Percentiles rank a stretch among this genome's conserved stretches.
Evolutionary conservation across 2,888 invertebrate species (phyloP).

Genomic region (Eugnorisma glareosa): DNA sequence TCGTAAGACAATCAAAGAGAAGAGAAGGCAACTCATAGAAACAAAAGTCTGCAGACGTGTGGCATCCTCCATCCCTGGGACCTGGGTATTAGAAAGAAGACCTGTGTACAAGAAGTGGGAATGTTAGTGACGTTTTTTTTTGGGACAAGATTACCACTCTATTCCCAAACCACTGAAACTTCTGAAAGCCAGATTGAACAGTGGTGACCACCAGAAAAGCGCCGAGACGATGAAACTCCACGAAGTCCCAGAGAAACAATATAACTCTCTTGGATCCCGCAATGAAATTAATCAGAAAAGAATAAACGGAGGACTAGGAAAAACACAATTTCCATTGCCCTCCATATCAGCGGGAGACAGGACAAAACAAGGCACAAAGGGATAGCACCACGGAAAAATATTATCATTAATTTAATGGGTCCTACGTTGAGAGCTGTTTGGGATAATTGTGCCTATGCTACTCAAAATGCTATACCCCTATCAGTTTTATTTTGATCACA

Average conservation of each 20-base stretch:
- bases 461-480: neutral
- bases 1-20: neutral
- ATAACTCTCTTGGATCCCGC: neutral
- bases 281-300: too few relatives aligned
- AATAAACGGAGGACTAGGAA: neutral
- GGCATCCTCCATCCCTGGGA: neutral
- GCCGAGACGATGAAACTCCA: neutral
- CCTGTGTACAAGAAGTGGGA: neutral
- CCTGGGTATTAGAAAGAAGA: neutral
- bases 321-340: neutral
- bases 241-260: neutral
- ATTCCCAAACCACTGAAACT: neutral
- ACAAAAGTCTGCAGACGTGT: neutral
- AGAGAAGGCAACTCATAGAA: neutral
- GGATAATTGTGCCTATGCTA: neutral
- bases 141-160: neutral
- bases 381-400: neutral
- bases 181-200: neutral
- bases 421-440: neutral
- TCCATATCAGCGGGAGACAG: neutral
- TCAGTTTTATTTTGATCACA: conserved; percentile 27
- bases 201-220: neutral
- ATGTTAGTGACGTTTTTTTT: too few relatives aligned
- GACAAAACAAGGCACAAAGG: neutral
- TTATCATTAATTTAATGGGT: neutral